These are phyloP conservation scores for Phycodurus eques DNA, from an alignment of 2,113 vertebrate genomes.

Conservation along the genomic window DNA sequence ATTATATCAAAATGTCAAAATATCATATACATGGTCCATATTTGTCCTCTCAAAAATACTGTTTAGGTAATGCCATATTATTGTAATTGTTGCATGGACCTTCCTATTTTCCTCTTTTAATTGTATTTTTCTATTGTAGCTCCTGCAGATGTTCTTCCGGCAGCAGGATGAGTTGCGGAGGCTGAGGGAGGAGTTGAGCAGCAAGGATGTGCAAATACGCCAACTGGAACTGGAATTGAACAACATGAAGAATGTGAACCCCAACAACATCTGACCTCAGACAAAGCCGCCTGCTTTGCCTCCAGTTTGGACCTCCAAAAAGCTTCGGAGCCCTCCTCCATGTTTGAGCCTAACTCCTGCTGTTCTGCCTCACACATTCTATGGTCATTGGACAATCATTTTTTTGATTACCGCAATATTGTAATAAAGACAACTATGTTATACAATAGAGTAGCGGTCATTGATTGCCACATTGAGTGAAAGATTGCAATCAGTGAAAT, in stretches of 20 bases:
- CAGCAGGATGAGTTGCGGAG: constrained; percentile 94
- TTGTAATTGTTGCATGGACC: neutral
- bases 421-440: constrained; percentile 20
- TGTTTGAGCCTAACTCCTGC: constrained; percentile 39
- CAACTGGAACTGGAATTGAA: constrained; percentile 96
- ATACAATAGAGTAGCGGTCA: constrained; percentile 22
- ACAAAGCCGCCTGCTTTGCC: constrained; percentile 43
- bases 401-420: constrained; percentile 23
- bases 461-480: constrained; percentile 13
- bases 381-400: constrained; percentile 29
- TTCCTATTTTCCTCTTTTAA: neutral
- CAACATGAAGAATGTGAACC: constrained; percentile 87
- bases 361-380: constrained; percentile 25
- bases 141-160: constrained; percentile 95
- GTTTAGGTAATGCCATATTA: neutral
- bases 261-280: constrained; percentile 84
- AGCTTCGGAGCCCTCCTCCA: constrained; percentile 34
- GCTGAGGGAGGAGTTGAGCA: constrained; percentile 87
- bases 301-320: constrained; percentile 48
- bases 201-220: constrained; percentile 88
- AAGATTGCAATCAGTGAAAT: constrained; percentile 5
- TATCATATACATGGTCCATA: too few relatives aligned
- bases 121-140: constrained; percentile 62
- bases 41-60: neutral
- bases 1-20: too few relatives aligned